Evolutionary conservation across 1,140 invertebrate genomes (phyloP).

Genomic region (Drosophila tropicalis): DNA sequence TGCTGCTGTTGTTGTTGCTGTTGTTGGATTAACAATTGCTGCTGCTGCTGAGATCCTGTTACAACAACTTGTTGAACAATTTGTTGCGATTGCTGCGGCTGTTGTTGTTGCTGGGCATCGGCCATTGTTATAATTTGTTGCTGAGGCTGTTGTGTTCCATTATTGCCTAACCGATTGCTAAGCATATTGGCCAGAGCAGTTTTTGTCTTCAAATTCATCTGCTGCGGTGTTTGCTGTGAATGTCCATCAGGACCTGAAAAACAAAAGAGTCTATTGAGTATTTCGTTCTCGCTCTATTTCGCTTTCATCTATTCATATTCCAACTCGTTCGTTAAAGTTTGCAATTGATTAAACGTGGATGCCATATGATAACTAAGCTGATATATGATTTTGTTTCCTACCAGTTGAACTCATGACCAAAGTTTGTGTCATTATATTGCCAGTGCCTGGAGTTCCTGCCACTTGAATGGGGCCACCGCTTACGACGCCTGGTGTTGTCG

Average conservation of each 20-base stretch:
- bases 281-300: background rate
- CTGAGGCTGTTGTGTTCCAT: constrained; percentile 79
- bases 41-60: constrained; percentile 56
- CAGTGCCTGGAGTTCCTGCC: constrained; percentile 24
- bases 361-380: too few relatives aligned
- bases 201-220: constrained; percentile 95
- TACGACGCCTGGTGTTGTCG: constrained; percentile 44
- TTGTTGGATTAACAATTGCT: constrained; percentile 37
- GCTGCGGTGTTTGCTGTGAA: constrained; percentile 75
- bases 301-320: background rate
- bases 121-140: constrained; percentile 84
- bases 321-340: background rate
- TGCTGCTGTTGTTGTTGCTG: background rate
- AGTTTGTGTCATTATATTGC: constrained; percentile 77
- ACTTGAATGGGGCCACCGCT: constrained; percentile 30
- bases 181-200: constrained; percentile 97
- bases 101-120: constrained; percentile 85
- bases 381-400: constrained; percentile 10
- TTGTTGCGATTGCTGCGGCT: constrained; percentile 53
- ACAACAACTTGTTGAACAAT: constrained; percentile 77
- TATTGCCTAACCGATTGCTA: constrained; percentile 91
- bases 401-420: constrained; percentile 85
- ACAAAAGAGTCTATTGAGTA: background rate
- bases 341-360: too few relatives aligned
- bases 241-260: constrained; percentile 67